A percentile compares a stretch with the other conserved stretches of the same genome.
phyloP scores from a whole-genome alignment of 1,140 invertebrate genomes.

The Orchestia grillus region DNA sequence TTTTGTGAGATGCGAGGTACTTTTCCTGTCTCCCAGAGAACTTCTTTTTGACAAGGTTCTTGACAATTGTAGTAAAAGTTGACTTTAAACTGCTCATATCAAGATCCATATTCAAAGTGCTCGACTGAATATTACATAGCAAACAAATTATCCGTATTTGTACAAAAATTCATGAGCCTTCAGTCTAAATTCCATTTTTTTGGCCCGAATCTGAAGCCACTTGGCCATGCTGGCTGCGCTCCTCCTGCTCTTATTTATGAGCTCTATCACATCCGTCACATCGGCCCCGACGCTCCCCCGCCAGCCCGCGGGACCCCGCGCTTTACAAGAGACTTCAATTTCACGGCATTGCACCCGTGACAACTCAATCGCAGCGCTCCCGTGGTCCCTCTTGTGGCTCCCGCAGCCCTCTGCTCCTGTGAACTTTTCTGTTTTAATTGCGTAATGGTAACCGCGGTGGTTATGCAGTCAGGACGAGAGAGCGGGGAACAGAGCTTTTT shows the following conservation, averaged over 20 bases:
- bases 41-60: no score
- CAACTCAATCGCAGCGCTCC: neutral
- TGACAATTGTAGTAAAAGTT: no score
- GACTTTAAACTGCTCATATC: neutral
- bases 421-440: neutral
- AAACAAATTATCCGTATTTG: no score
- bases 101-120: neutral
- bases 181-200: neutral
- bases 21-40: no score
- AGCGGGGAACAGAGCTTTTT: no score
- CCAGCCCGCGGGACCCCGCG: no score
- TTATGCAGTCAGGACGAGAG: neutral
- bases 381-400: neutral
- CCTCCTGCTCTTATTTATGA: neutral
- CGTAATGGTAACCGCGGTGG: neutral
- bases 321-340: neutral
- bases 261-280: neutral
- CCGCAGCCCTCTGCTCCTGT: neutral
- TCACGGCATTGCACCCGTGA: neutral
- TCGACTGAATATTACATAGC: neutral
- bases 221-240: neutral
- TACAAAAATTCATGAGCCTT: neutral
- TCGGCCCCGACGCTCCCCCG: no score
- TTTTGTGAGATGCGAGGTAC: no score
- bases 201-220: neutral